Percentiles rank a stretch among this genome's conserved stretches.
These are phyloP conservation scores for Paradisaea rubra DNA, from an alignment of 2,113 vertebrate genomes.

Conservation along the genomic window DNA sequence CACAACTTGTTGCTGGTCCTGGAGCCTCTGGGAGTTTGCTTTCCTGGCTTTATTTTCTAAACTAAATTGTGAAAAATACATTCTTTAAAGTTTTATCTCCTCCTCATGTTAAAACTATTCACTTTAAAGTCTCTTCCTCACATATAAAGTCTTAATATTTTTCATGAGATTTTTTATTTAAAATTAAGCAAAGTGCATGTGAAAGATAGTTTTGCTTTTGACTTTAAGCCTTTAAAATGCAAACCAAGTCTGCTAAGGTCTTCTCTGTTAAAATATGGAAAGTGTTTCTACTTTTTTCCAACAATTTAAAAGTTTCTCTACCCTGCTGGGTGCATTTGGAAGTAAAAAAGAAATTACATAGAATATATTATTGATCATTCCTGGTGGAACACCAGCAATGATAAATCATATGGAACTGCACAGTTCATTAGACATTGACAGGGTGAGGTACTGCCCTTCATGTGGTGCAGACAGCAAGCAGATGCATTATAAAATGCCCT, in stretches of 20 bases:
- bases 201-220: not conserved
- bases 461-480: not conserved
- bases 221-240: not conserved
- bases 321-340: conserved; percentile 58
- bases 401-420: conserved; percentile 38
- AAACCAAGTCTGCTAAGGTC: conserved; percentile 13
- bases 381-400: conserved; percentile 22
- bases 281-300: conserved; percentile 24
- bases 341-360: conserved; percentile 58
- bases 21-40: conserved; percentile 52
- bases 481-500: conserved; percentile 1
- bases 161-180: not conserved
- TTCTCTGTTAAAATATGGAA: conserved; percentile 39
- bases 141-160: not conserved
- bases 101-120: conserved; percentile 28
- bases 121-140: not conserved
- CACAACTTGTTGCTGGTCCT: conserved; percentile 21
- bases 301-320: conserved; percentile 28
- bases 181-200: not conserved
- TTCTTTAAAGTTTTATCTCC: conserved; percentile 49
- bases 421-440: conserved; percentile 65
- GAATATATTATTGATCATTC: conserved; percentile 61
- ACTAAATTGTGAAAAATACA: not conserved
- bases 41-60: conserved; percentile 47
- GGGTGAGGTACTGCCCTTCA: not conserved